A percentile compares a stretch with the other conserved stretches of the same genome.
Evolutionary conservation across 2,113 vertebrate genomes (phyloP).

Genomic region (Hippopotamus amphibius): DNA sequence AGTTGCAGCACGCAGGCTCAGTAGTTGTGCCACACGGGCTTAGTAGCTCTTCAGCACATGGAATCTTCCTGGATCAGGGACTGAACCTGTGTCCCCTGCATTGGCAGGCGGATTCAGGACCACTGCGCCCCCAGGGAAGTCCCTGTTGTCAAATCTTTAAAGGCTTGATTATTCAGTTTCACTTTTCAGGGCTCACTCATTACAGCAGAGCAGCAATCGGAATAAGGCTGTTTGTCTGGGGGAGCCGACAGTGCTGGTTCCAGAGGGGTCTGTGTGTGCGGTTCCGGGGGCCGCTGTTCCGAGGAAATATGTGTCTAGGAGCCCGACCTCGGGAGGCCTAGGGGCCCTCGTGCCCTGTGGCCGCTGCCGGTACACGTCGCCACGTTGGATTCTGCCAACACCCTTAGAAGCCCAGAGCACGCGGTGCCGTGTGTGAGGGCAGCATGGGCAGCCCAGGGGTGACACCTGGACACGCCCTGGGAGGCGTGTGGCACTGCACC

Average conservation of each 20-base stretch:
- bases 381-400: accelerated
- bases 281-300: background rate
- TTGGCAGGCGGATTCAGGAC: too few relatives aligned
- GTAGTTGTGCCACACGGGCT: too few relatives aligned
- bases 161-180: background rate
- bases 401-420: accelerated
- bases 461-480: background rate
- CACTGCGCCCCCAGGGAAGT: too few relatives aligned
- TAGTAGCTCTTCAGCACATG: too few relatives aligned
- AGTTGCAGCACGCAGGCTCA: too few relatives aligned
- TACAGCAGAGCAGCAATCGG: background rate
- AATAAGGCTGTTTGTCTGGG: background rate
- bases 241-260: background rate
- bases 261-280: accelerated
- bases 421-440: accelerated
- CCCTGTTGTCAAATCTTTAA: background rate
- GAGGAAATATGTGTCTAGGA: background rate
- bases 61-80: too few relatives aligned
- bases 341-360: accelerated
- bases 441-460: background rate
- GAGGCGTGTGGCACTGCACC: background rate
- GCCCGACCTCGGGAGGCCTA: background rate
- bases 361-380: accelerated
- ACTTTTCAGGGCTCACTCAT: background rate
- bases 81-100: too few relatives aligned